phyloP scores from a whole-genome alignment of 2,797 vertebrate species.

The Nasua narica region DNA sequence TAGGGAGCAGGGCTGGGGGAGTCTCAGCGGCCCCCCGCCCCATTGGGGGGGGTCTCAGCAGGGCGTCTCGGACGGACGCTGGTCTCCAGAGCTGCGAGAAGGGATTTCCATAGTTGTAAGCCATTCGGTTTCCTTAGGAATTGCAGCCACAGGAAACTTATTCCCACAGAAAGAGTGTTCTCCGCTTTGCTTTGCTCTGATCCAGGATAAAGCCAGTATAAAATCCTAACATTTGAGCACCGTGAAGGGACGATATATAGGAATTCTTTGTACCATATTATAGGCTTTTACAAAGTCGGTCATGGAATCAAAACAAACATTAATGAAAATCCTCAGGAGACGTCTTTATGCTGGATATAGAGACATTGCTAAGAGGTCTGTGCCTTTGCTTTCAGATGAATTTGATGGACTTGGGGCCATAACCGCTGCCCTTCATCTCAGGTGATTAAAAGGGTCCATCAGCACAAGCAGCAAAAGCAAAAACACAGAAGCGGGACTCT shows the following conservation, averaged over 20 bases:
- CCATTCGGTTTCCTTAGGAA: neutral
- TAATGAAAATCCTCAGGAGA: neutral
- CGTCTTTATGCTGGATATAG: neutral
- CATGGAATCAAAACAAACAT: neutral
- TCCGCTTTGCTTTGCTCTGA: neutral
- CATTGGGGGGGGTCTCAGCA: no score
- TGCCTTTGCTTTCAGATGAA: neutral
- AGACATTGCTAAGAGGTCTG: neutral
- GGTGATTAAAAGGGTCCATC: neutral
- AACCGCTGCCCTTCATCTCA: neutral
- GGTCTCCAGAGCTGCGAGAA: neutral
- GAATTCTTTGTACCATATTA: neutral
- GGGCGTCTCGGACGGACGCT: no score
- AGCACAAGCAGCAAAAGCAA: neutral
- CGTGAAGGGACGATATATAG: neutral
- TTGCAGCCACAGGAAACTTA: neutral
- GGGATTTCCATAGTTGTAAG: neutral
- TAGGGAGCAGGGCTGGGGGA: no score
- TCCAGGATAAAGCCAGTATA: neutral
- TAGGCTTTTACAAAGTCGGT: neutral
- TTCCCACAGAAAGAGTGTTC: neutral
- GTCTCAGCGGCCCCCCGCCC: no score
- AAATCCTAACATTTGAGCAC: neutral
- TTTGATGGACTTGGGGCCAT: neutral
- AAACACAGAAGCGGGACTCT: neutral